Conservation (phyloP, 2,888 invertebrate species). For the Vesta saturnalis region DNA sequence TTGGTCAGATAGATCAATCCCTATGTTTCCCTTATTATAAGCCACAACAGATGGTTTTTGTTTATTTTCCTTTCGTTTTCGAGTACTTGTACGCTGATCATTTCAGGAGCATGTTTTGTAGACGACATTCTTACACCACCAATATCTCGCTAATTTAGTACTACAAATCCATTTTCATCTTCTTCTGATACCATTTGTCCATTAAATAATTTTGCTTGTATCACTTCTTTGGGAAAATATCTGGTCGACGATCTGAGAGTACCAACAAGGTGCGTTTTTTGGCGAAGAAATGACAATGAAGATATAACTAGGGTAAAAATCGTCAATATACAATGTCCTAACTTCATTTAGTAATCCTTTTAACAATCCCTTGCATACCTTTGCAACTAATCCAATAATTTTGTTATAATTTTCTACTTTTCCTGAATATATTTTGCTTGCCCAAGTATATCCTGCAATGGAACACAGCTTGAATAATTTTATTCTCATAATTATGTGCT, state of each 20-base stretch:
- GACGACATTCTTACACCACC: constrained; percentile 51
- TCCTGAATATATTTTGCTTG: not conserved
- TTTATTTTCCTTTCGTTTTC: too few species aligned
- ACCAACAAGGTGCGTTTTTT: constrained; percentile 50
- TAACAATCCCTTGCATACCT: not conserved
- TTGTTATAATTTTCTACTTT: not conserved
- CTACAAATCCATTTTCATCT: constrained; percentile 51
- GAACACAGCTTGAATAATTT: not conserved
- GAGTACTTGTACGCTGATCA: constrained; percentile 9
- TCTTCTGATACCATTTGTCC: constrained; percentile 48
- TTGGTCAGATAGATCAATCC: too few species aligned
- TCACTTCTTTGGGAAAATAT: constrained; percentile 43
- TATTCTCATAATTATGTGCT: too few species aligned
- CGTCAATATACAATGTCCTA: constrained; percentile 12
- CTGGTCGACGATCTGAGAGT: constrained; percentile 45
- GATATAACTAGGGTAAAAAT: constrained; percentile 46
- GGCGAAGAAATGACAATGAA: constrained; percentile 41
- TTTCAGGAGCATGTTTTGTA: constrained; percentile 51
- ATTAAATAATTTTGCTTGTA: constrained; percentile 41
- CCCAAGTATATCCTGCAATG: not conserved
- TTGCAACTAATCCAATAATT: not conserved
- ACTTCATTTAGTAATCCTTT: not conserved
- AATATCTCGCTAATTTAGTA: constrained; percentile 52
- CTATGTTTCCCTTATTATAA: too few species aligned
- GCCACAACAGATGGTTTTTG: too few species aligned